Percentiles rank a stretch among this genome's conserved stretches.
Conservation (phyloP, 2,797 vertebrate species). For the Oreochromis mossambicus region DNA sequence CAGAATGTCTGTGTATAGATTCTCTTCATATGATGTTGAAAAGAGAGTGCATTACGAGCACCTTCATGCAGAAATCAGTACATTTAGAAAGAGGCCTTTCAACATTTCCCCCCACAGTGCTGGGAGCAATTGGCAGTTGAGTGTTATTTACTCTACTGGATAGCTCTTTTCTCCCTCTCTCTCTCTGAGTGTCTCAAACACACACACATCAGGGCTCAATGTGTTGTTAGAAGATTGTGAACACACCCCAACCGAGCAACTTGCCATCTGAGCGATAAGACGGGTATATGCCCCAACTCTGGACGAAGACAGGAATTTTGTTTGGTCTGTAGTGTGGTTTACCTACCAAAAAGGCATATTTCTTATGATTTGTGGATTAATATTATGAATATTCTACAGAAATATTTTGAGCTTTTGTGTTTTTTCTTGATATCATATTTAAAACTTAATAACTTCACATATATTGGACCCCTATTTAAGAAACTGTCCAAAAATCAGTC, state of each 20-base stretch:
- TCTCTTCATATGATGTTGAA: not conserved
- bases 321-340: not conserved
- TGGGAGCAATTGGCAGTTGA: constrained; percentile 38
- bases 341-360: not conserved
- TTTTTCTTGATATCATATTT: not conserved
- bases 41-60: not conserved
- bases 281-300: constrained; percentile 28
- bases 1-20: not conserved
- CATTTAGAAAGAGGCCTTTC: constrained; percentile 19
- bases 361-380: not conserved
- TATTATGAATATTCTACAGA: not conserved
- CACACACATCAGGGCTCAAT: constrained; percentile 52
- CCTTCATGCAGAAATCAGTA: not conserved
- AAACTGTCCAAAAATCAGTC: not conserved
- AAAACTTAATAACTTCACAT: not conserved
- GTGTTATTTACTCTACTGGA: constrained; percentile 53
- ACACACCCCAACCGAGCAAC: constrained; percentile 71
- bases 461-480: not conserved
- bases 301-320: constrained; percentile 3
- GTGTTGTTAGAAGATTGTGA: constrained; percentile 76
- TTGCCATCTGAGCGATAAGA: constrained; percentile 69
- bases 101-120: constrained; percentile 4
- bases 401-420: not conserved
- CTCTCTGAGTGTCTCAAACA: constrained; percentile 38
- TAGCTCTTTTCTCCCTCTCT: not conserved